Evolutionary conservation across 2,113 vertebrate genomes (phyloP).

Genomic region (Pao palembangensis): DNA sequence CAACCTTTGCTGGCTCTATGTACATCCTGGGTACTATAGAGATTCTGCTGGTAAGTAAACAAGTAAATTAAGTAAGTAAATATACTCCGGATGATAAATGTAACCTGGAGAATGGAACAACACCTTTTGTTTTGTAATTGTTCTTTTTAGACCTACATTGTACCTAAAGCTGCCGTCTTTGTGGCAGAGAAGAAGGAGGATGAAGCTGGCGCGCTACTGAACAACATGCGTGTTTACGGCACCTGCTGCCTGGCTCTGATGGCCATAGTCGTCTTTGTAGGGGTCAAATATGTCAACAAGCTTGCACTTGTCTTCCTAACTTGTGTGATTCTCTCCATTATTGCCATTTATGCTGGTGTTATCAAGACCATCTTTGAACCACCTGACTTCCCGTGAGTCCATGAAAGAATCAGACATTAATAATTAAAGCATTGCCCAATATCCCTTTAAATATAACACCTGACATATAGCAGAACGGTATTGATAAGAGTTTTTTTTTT

Average conservation of each 20-base stretch:
- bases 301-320: slow-evolving; percentile 91
- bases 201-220: slow-evolving; percentile 76
- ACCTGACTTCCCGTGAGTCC: slow-evolving; percentile 85
- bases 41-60: slow-evolving; percentile 74
- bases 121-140: not conserved
- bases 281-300: slow-evolving; percentile 96
- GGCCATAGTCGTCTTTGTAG: slow-evolving; percentile 90
- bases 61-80: too few relatives aligned
- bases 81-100: not conserved
- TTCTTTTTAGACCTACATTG: slow-evolving; percentile 83
- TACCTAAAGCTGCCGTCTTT: slow-evolving; percentile 87
- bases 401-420: too few relatives aligned
- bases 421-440: too few relatives aligned
- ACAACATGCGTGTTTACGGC: slow-evolving; percentile 95
- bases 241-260: slow-evolving; percentile 85
- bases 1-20: slow-evolving; percentile 81
- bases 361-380: slow-evolving; percentile 91
- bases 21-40: slow-evolving; percentile 82
- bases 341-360: slow-evolving; percentile 93
- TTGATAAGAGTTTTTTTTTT: too few relatives aligned
- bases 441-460: too few relatives aligned
- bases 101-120: too few relatives aligned
- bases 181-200: slow-evolving; percentile 64
- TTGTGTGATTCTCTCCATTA: slow-evolving; percentile 91
- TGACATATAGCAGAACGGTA: too few relatives aligned